phyloP scores from a whole-genome alignment of 92 coral and sea anemone genomes.

The Bergia sp. region DNA sequence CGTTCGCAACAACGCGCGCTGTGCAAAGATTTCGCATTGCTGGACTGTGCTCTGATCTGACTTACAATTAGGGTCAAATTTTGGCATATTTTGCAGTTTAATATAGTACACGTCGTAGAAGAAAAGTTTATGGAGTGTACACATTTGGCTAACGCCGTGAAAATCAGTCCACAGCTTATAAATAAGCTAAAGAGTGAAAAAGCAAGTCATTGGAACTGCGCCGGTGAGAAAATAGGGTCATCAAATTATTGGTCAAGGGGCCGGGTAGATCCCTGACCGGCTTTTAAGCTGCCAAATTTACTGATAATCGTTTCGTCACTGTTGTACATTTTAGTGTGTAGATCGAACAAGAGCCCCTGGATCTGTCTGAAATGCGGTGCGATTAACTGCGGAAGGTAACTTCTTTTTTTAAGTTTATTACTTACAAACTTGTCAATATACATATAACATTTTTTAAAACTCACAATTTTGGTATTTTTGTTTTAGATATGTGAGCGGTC shows the following conservation, averaged over 20 bases:
- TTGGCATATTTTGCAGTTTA: conserved; percentile 51
- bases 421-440: background rate
- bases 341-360: conserved; percentile 97
- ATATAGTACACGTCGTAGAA: conserved; percentile 42
- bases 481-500: conserved; percentile 93
- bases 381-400: conserved; percentile 95
- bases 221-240: conserved; percentile 60
- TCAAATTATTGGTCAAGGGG: conserved; percentile 8
- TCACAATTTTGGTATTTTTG: background rate
- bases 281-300: background rate
- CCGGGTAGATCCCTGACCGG: conserved; percentile 20
- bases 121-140: conserved; percentile 89
- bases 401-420: background rate
- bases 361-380: conserved; percentile 90
- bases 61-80: conserved; percentile 51
- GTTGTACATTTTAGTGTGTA: conserved; percentile 74
- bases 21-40: conserved; percentile 76
- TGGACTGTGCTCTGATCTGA: conserved; percentile 66
- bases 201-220: conserved; percentile 85
- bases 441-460: background rate
- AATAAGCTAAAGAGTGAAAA: conserved; percentile 81
- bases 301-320: background rate
- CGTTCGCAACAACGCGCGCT: conserved; percentile 77
- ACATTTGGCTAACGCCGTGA: conserved; percentile 88
- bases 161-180: conserved; percentile 82